Base-by-base conservation (phyloP, 2,797 vertebrate species). In the Hoplostethus mediterraneus region DNA sequence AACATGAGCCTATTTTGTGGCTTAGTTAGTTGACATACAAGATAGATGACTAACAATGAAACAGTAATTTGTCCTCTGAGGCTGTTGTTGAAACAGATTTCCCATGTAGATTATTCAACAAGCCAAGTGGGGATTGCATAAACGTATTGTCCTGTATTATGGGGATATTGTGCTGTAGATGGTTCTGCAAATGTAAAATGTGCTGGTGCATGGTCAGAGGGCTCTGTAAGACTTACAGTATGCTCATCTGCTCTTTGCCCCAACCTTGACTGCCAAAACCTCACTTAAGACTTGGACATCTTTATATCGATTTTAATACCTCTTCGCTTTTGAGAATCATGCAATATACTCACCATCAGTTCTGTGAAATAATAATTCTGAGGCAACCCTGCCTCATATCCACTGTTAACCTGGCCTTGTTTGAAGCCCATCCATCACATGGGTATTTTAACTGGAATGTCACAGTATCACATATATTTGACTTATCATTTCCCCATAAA, bases 61-160 rank as follows among this genome's bases (percentile, higher is more conserved):
- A 75, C 42, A 63, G 51, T 47, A 68, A 82, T 87, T 77, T 85
- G 69, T 84, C 76, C 75, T 86, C 70, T 55, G 68, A 82, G 81
- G 77, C 71, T 74, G 63, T 56, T 62, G 69, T 71, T 30, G 66
- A 76, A 87, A 73, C 68, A 66, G 59, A 58, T 77, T 64, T 69
- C 57, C 55, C 57, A 30, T 73, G 80, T 59, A 75, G 63, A 86
- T 82, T 74, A 79, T 84, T 83, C 63, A 78, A 75, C 47, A 60
- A 76, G 71, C 42, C 7, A 63, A 65, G 52, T 69, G 51, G 63
- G 51, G 71, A 74, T 80, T 90, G 78, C 81, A 87, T 89, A 80
- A 78, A 70, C 70, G 64, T 85, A 87, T 89, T 91, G 87, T 81
- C 77, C 55, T 85, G 76, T 74, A 65, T 75, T 73, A 63, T 78